Base-by-base conservation (phyloP, 2,113 vertebrate species). In the Passer montanus region DNA sequence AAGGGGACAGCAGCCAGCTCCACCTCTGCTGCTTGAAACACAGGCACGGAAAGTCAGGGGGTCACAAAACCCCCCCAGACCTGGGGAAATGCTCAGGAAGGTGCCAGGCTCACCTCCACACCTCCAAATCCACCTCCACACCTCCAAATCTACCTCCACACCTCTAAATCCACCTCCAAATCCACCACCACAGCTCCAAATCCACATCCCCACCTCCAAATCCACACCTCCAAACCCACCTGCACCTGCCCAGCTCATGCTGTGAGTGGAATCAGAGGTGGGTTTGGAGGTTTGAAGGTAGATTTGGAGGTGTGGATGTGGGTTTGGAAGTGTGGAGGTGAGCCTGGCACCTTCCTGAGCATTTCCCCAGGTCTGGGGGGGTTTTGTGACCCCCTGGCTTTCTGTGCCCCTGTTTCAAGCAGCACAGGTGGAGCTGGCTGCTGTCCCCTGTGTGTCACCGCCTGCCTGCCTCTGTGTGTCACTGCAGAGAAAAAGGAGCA, bases 291-390 rank as follows among this genome's bases (percentile, higher is more conserved):
- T 7, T 8, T 44, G 63, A 21, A 5, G 70, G 15, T 7, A 59
- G n/a, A 3, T 9, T 39, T 28, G 60, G 76, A 35, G 64, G 17
- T 44, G 31, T 28, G 64, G 75, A 33, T 60, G 22, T 43, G 39
- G 35, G 35, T 37, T 37, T 31, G 39, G 20, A 7, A 50, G 15
- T 20, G 41, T 31, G 39, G 20, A 7, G 56, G 15, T 20, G 41
- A 60, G 7, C 28, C 75, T 39, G 67, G 53, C 20, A 35, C 43
- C 46, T 47, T 39, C 0, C 5, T 47, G 60, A 30, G 58, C 21
- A 0, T 37, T 27, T 30, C 46, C 56, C 39, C 20, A 5, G 0
- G 0, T 2, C 0, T 3, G 7, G 10, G 23, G 22, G 31, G 37
- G 7, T 11, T 6, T 6, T 91, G 13, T 3, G 7, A 19, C 16